A percentile compares a stretch with the other conserved stretches of the same genome.
Conservation (phyloP, 2,888 invertebrate species). For the Macrophya annulata region DNA sequence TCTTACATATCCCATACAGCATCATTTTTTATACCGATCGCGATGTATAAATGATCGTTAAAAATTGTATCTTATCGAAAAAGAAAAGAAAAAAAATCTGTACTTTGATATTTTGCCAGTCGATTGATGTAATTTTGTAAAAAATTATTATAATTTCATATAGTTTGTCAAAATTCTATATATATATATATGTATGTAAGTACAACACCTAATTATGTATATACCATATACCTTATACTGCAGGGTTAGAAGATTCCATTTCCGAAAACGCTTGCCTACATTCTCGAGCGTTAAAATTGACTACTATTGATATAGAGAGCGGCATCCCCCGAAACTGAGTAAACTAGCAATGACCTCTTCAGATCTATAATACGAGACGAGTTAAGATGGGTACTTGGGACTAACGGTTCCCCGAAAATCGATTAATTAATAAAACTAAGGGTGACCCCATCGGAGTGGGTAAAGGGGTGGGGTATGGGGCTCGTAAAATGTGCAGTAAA, state of each 20-base stretch:
- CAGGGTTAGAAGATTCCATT: constrained; percentile 9
- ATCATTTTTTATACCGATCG: no score
- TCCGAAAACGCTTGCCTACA: not conserved
- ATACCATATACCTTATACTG: not conserved
- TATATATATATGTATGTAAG: no score
- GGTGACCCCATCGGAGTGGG: no score
- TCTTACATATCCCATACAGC: no score
- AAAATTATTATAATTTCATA: no score
- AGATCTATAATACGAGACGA: not conserved
- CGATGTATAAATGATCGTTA: no score
- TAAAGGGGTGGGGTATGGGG: not conserved
- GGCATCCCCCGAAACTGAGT: constrained; percentile 11
- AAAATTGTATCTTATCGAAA: no score
- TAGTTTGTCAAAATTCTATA: no score
- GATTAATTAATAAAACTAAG: constrained; percentile 53
- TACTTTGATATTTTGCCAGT: no score
- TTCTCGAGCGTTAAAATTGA: constrained; percentile 23
- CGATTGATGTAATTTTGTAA: no score
- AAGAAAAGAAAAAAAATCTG: no score
- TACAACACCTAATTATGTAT: no score
- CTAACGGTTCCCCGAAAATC: constrained; percentile 34
- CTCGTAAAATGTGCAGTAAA: constrained; percentile 38
- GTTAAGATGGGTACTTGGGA: not conserved
- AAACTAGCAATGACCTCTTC: not conserved
- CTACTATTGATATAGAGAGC: constrained; percentile 20